Conservation (phyloP, 2,113 vertebrate genomes). For the Takifugu bimaculatus region DNA sequence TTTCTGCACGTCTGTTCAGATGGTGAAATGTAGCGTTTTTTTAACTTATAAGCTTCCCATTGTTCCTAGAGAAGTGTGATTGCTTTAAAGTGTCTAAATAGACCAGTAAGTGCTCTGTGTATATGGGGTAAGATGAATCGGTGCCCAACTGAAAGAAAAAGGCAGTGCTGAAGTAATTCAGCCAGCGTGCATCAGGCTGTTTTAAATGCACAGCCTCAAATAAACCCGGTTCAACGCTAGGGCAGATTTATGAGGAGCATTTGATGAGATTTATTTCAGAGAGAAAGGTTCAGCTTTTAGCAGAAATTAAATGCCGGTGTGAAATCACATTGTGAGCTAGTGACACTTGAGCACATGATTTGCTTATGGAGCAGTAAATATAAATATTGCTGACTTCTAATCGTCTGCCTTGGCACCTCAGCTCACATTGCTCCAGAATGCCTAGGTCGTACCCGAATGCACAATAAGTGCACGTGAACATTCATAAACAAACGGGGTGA, state of each 20-base stretch:
- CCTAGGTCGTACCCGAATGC: conserved; percentile 16
- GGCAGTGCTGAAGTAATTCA: conserved; percentile 18
- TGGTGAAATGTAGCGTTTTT: too few relatives aligned
- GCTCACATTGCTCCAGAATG: not conserved
- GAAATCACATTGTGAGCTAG: conserved; percentile 20
- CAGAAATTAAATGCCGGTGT: not conserved
- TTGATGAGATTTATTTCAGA: conserved; percentile 25
- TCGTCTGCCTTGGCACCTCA: not conserved
- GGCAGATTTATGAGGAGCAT: conserved; percentile 10
- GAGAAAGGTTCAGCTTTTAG: conserved; percentile 10
- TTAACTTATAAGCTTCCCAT: not conserved
- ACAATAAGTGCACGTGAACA: not conserved
- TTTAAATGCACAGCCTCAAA: conserved; percentile 32
- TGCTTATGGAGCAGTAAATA: not conserved
- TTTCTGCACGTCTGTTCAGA: not conserved
- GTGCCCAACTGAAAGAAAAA: conserved; percentile 3
- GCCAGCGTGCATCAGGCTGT: conserved; percentile 22
- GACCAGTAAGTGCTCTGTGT: conserved; percentile 26
- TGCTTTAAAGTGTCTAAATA: conserved; percentile 31
- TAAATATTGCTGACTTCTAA: not conserved
- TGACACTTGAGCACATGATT: conserved; percentile 7
- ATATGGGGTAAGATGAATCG: conserved; percentile 14
- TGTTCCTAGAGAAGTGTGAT: conserved; percentile 15
- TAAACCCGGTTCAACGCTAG: conserved; percentile 27
- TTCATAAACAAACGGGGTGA: conserved; percentile 25